phyloP scores from a whole-genome alignment of 2,797 vertebrate genomes.

The Aotus griseimembra region DNA sequence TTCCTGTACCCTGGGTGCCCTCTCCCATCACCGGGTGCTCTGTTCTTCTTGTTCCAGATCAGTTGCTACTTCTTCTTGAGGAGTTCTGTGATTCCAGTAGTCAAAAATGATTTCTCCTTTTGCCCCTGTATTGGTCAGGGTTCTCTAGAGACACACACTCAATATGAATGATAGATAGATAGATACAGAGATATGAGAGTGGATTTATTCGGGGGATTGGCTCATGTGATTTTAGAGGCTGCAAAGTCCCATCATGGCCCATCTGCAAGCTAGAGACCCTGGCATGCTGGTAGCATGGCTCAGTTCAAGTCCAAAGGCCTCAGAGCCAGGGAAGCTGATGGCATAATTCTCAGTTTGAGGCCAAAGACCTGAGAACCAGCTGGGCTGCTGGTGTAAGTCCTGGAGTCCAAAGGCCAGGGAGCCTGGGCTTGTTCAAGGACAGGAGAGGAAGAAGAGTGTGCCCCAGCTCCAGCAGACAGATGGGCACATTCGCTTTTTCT shows the following conservation, averaged over 20 bases:
- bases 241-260: neutral
- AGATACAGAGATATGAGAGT: neutral
- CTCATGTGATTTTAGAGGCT: neutral
- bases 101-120: neutral
- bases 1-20: neutral
- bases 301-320: neutral
- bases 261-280: neutral
- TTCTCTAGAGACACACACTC: neutral
- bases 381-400: neutral
- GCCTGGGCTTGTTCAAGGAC: neutral
- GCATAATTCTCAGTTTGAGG: neutral
- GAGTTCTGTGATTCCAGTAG: neutral
- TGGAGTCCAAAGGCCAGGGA: neutral
- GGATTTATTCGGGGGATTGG: neutral
- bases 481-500: neutral
- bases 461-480: neutral
- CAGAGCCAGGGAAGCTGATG: neutral
- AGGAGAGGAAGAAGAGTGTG: neutral
- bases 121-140: neutral
- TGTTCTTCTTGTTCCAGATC: neutral
- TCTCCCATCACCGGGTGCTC: no score
- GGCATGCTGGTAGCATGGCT: neutral
- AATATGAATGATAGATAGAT: neutral
- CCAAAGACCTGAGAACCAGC: neutral
- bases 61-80: neutral